Percentiles rank a stretch among this genome's conserved stretches.
phyloP scores from a whole-genome alignment of 2,113 vertebrate genomes.

The Syrrhaptes paradoxus region DNA sequence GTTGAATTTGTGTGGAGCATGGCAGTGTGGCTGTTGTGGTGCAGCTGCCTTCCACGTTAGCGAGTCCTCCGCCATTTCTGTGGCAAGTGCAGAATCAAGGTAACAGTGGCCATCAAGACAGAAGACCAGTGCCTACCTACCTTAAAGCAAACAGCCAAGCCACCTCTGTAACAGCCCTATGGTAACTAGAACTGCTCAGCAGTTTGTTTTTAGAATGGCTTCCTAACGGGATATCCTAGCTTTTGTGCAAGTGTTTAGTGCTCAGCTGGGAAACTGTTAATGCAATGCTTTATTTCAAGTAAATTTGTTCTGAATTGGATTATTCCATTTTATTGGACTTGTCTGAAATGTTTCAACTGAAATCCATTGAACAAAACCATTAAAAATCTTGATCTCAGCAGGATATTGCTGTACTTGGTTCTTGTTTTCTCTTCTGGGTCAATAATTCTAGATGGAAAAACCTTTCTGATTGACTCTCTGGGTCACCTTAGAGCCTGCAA shows the following conservation, averaged over 20 bases:
- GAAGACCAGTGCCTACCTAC: background rate
- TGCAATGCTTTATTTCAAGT: background rate
- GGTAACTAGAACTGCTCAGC: background rate
- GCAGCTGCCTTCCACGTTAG: background rate
- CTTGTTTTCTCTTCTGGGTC: background rate
- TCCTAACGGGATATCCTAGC: background rate
- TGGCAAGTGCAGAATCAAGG: background rate
- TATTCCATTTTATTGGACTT: background rate
- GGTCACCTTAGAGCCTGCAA: background rate
- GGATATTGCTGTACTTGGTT: background rate
- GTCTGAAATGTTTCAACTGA: background rate
- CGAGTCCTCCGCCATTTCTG: too few species aligned
- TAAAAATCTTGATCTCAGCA: background rate
- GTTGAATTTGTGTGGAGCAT: background rate
- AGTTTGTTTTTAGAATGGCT: background rate
- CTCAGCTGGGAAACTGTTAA: background rate
- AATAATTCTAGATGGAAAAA: background rate
- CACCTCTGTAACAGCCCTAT: background rate
- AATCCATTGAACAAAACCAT: background rate
- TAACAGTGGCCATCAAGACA: background rate
- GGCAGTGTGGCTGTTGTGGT: rapidly evolving
- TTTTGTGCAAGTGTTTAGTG: background rate
- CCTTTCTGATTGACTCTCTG: background rate
- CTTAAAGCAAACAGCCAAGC: background rate
- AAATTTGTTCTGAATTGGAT: background rate